These are phyloP conservation scores for Lypha dubia DNA, from an alignment of 2,888 invertebrate genomes.

Conservation along the genomic window DNA sequence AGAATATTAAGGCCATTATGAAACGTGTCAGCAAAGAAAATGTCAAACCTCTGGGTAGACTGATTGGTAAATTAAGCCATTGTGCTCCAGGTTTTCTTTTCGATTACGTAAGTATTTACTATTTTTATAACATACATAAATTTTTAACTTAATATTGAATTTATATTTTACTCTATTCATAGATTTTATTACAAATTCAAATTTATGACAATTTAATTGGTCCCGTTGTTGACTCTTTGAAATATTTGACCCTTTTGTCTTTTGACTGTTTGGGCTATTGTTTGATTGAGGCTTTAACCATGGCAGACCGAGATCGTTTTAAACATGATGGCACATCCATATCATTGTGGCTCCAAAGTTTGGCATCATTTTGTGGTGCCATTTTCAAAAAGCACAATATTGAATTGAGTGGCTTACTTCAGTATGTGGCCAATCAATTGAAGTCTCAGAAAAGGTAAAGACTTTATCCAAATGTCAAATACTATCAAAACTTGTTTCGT, in stretches of 20 bases:
- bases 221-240: constrained; percentile 98
- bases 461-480: not conserved
- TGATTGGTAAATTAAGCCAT: constrained; percentile 98
- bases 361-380: constrained; percentile 97
- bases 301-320: constrained; percentile 89
- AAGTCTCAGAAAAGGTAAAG: constrained; percentile 96
- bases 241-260: constrained; percentile 96
- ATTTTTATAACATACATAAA: not conserved
- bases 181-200: constrained; percentile 92
- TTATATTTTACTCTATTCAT: constrained; percentile 67
- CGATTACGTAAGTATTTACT: constrained; percentile 89
- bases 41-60: constrained; percentile 97
- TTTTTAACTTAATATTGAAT: not conserved
- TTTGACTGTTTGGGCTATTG: constrained; percentile 98
- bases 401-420: constrained; percentile 96
- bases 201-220: constrained; percentile 96
- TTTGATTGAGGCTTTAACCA: constrained; percentile 94
- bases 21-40: constrained; percentile 99
- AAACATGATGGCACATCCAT: constrained; percentile 96
- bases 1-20: constrained; percentile 97
- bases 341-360: constrained; percentile 96
- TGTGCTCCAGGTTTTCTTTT: constrained; percentile 97
- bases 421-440: constrained; percentile 98
- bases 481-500: not conserved
- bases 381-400: constrained; percentile 99